A percentile compares a stretch with the other conserved stretches of the same genome.
These are phyloP conservation scores for Serinus canaria DNA, from an alignment of 2,113 vertebrate genomes.

Conservation along the genomic window DNA sequence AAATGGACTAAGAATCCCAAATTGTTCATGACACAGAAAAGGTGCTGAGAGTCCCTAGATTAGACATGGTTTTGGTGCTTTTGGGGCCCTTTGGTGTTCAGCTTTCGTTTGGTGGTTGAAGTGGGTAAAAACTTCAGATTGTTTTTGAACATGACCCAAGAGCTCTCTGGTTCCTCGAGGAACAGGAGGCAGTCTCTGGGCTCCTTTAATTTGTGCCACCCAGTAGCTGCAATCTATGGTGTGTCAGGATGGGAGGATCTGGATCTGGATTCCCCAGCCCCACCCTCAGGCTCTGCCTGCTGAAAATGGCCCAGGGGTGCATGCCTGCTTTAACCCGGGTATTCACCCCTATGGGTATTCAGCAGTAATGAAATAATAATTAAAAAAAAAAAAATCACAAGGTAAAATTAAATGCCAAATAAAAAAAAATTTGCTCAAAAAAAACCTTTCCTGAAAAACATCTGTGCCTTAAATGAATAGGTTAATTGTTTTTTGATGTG, in stretches of 20 bases:
- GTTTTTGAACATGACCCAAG: neutral
- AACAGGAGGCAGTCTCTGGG: neutral
- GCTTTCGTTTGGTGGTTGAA: neutral
- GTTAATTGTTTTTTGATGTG: constrained; percentile 10
- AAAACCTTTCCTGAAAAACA: neutral
- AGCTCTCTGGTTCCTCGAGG: fast-evolving
- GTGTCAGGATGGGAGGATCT: fast-evolving
- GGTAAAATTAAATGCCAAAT: neutral
- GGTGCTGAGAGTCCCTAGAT: neutral
- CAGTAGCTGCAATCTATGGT: fast-evolving
- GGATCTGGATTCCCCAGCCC: neutral
- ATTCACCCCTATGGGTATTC: neutral
- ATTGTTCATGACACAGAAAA: neutral
- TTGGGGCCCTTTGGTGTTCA: neutral
- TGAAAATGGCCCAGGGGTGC: fast-evolving
- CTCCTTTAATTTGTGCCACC: fast-evolving
- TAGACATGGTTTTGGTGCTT: fast-evolving
- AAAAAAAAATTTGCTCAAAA: neutral
- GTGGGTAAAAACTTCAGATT: neutral
- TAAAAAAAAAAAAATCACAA: neutral
- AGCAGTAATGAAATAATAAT: neutral
- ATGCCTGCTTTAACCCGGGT: fast-evolving
- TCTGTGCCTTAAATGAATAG: neutral
- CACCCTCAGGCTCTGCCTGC: neutral
- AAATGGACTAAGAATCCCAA: neutral